Base-by-base conservation (phyloP, 1,140 invertebrate species). In the Oryzaephilus surinamensis region DNA sequence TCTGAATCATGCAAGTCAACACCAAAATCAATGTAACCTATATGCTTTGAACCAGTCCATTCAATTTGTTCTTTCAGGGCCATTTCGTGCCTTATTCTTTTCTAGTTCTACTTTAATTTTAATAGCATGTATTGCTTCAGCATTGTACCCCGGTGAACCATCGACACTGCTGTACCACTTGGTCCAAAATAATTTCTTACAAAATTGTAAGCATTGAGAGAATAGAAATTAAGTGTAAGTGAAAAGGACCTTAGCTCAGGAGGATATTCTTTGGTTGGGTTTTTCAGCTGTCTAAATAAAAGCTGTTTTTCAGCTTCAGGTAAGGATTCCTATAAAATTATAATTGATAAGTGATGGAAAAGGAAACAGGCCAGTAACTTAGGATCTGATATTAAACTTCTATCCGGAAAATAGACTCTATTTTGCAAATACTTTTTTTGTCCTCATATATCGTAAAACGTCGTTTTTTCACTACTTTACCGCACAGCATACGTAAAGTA, bases 81-180 rank as follows among this genome's bases (percentile, higher is more conserved):
- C 45, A 57, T 53, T 40, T 52, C 52, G 33, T 55, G 48, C 14
- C 2, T 18, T 24, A 18, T 32, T 14, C 38, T 40, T 40, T 18
- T 2, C 14, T 12, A 5, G 10, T 13, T 17, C 8, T 6, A 38
- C 15, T 38, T 35, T 21, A 12, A 28, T 3, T 18, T 19, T 5
- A 16, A 29, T 4, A n/a, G 30, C 30, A 32, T 4, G 8, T 2
- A 48, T 40, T 10, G 49, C 20, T n/a, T n/a, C n/a, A n/a, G n/a
- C n/a, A n/a, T n/a, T n/a, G n/a, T n/a, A n/a, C n/a, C n/a, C n/a
- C n/a, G 54, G 51, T 27, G 45, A 32, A 4, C 50, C 50, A 29
- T 55, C 41, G 10, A 61, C 41, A 34, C 38, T 37, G 10, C 4
- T 6, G 38, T 54, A 58, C 58, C 55, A 63, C 30, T 53, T 56